Evolutionary conservation across 1,140 invertebrate species (phyloP).

Genomic region (Papilio helenus): DNA sequence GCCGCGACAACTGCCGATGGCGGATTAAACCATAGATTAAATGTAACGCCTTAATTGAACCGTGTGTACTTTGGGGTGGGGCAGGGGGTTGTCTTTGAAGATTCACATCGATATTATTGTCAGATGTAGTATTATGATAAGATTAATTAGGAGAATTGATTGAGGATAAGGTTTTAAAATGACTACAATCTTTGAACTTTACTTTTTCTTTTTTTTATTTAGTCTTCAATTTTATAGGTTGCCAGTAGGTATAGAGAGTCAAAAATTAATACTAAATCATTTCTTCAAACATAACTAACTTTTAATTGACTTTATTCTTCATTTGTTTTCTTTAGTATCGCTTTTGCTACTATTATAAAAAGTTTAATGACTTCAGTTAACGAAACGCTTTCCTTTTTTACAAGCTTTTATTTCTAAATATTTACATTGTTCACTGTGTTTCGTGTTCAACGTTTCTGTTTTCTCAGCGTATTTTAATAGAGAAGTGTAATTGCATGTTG

Average conservation of each 20-base stretch:
- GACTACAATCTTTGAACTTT: too few species aligned
- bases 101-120: not conserved
- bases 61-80: not conserved
- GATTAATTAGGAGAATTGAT: not conserved
- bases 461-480: constrained; percentile 8
- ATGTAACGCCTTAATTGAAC: not conserved
- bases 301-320: not conserved
- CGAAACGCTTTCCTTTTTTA: not conserved
- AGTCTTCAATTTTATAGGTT: too few species aligned
- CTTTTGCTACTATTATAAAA: not conserved
- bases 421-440: constrained; percentile 1
- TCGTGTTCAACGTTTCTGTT: not conserved
- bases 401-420: not conserved
- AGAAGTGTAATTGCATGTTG: constrained; percentile 19
- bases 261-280: too few species aligned
- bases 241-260: not conserved
- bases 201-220: too few species aligned
- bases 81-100: not conserved
- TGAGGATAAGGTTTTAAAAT: too few species aligned
- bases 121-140: not conserved
- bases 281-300: not conserved
- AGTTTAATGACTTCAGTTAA: constrained; percentile 12
- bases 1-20: not conserved
- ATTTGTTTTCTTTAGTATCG: not conserved
- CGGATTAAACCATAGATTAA: not conserved